phyloP scores from a whole-genome alignment of 1,140 invertebrate genomes.

The Cecropterus lyciades region DNA sequence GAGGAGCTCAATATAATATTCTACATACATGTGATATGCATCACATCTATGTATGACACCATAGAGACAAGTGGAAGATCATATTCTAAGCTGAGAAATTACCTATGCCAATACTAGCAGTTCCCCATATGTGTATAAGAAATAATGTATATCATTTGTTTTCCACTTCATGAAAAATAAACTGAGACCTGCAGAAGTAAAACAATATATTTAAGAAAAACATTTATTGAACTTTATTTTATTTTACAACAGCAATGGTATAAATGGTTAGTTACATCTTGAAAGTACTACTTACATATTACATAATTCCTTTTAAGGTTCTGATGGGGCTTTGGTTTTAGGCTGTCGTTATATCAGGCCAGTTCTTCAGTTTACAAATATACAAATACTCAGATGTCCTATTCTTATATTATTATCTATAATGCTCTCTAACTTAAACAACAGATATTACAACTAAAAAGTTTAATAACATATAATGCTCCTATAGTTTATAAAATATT shows the following conservation, averaged over 20 bases:
- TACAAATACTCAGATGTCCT: slow-evolving; percentile 13
- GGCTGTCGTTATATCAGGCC: slow-evolving; percentile 6
- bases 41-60: too few relatives aligned
- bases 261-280: slow-evolving; percentile 48
- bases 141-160: too few relatives aligned
- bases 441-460: neutral
- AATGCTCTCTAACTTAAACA: slow-evolving; percentile 12
- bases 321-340: slow-evolving; percentile 22
- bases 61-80: too few relatives aligned
- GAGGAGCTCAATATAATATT: too few relatives aligned
- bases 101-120: too few relatives aligned
- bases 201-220: slow-evolving; percentile 48
- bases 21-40: too few relatives aligned
- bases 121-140: too few relatives aligned
- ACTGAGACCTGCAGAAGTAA: too few relatives aligned
- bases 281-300: slow-evolving; percentile 9
- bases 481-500: neutral
- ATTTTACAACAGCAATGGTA: slow-evolving; percentile 71
- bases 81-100: too few relatives aligned
- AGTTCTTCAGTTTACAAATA: slow-evolving; percentile 10
- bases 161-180: too few relatives aligned
- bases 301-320: slow-evolving; percentile 17
- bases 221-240: slow-evolving; percentile 67
- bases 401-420: slow-evolving; percentile 9
- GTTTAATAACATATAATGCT: neutral